Evolutionary conservation across 2,797 vertebrate genomes (phyloP).

Genomic region (Clarias fuscus): DNA sequence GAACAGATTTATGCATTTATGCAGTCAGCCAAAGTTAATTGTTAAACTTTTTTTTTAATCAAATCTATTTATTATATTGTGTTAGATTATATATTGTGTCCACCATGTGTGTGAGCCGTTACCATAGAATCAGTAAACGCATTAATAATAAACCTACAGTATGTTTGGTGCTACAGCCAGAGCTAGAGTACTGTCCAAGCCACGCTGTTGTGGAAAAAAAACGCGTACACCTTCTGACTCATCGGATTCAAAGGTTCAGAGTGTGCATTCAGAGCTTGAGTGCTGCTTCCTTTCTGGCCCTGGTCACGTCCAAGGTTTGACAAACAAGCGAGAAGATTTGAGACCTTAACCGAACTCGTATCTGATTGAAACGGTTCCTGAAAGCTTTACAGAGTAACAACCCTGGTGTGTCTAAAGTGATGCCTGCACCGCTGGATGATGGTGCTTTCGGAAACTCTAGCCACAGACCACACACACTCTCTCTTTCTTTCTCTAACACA

Average conservation of each 20-base stretch:
- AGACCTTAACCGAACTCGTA: not conserved
- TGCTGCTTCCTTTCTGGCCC: not conserved
- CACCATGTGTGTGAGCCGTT: not conserved
- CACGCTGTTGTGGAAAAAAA: not conserved
- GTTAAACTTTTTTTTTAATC: too few relatives aligned
- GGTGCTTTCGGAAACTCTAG: not conserved
- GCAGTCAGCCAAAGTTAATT: not conserved
- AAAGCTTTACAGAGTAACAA: not conserved
- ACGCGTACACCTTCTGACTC: not conserved
- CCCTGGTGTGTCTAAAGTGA: not conserved
- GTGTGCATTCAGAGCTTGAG: not conserved
- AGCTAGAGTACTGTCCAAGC: not conserved
- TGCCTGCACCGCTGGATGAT: not conserved
- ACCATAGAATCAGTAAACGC: not conserved
- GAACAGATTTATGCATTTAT: not conserved
- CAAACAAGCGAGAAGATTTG: not conserved
- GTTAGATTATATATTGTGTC: not conserved
- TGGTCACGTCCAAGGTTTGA: not conserved
- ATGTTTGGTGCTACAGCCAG: not conserved
- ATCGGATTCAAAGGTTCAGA: not conserved
- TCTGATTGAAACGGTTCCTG: slow-evolving; percentile 2
- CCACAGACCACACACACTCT: not conserved
- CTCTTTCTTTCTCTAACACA: too few relatives aligned
- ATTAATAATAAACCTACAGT: not conserved
- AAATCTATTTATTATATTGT: not conserved